phyloP scores from a whole-genome alignment of 2,888 invertebrate genomes.

The Pterostichus niger region DNA sequence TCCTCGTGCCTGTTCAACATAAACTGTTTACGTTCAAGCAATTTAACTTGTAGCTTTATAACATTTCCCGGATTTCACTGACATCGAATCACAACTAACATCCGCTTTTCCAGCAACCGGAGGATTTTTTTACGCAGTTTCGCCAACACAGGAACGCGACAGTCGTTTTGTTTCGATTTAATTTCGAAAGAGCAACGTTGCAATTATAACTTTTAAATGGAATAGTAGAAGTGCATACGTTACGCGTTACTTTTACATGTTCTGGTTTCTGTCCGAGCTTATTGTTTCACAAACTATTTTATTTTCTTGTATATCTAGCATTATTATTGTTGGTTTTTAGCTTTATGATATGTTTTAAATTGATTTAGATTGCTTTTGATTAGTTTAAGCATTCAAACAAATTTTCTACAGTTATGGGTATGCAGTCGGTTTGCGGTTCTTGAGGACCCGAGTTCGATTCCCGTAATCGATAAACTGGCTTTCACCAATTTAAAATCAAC shows the following conservation, averaged over 20 bases:
- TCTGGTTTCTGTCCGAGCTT: no score
- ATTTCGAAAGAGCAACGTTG: slow-evolving; percentile 38
- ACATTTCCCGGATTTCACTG: slow-evolving; percentile 39
- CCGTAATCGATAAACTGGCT: no score
- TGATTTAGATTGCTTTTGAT: no score
- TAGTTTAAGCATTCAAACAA: no score
- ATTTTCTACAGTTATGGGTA: no score
- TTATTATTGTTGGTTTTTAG: no score
- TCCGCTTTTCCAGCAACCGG: not conserved
- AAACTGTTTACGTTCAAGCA: slow-evolving; percentile 48
- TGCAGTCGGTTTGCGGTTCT: no score
- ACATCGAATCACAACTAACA: slow-evolving; percentile 15
- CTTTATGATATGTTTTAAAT: no score
- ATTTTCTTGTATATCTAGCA: no score
- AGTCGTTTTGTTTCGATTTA: slow-evolving; percentile 27
- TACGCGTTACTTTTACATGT: not conserved
- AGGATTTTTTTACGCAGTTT: slow-evolving; percentile 29
- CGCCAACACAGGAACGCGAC: slow-evolving; percentile 9
- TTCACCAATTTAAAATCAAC: no score
- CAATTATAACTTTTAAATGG: slow-evolving; percentile 30
- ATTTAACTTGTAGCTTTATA: slow-evolving; percentile 50
- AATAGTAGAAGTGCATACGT: slow-evolving; percentile 1
- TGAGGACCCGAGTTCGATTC: no score
- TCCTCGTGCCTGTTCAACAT: slow-evolving; percentile 20
- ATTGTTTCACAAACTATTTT: no score